Base-by-base conservation (phyloP, 1,140 invertebrate species). In the Lepidurus packardi region DNA sequence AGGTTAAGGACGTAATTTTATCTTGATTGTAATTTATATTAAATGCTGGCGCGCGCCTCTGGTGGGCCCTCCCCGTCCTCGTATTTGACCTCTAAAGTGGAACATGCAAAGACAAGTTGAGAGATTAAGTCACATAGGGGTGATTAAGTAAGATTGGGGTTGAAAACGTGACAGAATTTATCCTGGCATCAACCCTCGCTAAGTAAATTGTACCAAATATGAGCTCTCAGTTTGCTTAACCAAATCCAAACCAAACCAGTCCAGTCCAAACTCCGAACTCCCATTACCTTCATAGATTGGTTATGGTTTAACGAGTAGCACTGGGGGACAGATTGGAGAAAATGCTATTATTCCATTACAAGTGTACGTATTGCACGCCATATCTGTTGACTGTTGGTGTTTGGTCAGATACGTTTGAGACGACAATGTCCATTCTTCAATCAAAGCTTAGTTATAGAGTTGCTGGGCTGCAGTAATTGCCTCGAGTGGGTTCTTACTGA, bases 91-190 rank as follows among this genome's bases (percentile, higher is more conserved):
- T 65, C 21, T 65, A 65, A 65, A 65, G 53, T 65, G 53, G 53
- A 65, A 21, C 53, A 13, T n/a, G 21, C 53, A 65, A 65, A 65
- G 53, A 65, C 53, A 65, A 65, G 53, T 65, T 65, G 16, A n/a
- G 13, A 65, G 53, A 65, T 65, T 65, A 65, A 65, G 53, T 65
- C 53, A 65, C 53, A 65, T 65, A 65, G 53, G 53, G 53, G 53
- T 65, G 53, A 65, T 65, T 65, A 65, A n/a, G 4, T 65, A 65
- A 65, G 5, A 5, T 65, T 65, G 53, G 53, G 53, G 53, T 65
- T 65, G 13, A 21, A 65, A 65, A 21, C 53, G 53, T 65, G 53
- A 65, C 53, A 13, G 53, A 65, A 21, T 65, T 65, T n/a, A 7
- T 65, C 21, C 3, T 65, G 53, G 3, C 16, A 7, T 65, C 6